These are phyloP conservation scores for Eudasyphora cyanicolor DNA, from an alignment of 2,888 invertebrate genomes.

Conservation along the genomic window DNA sequence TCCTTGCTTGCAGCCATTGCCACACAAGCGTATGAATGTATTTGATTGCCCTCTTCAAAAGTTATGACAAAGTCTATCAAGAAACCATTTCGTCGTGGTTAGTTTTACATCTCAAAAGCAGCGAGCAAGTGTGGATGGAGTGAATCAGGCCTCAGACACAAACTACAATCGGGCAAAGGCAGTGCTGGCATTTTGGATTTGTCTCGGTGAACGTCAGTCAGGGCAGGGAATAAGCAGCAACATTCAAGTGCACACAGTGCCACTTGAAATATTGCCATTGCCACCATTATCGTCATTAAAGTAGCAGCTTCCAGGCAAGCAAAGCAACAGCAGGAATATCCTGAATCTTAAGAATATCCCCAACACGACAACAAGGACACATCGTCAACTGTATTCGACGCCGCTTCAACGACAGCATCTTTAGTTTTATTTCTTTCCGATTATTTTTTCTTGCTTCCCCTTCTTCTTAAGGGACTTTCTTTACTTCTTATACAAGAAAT, in stretches of 20 bases:
- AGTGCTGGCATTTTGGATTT: slow-evolving; percentile 29
- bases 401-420: not conserved
- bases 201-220: slow-evolving; percentile 42
- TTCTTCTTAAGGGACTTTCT: not conserved
- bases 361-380: slow-evolving; percentile 16
- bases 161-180: slow-evolving; percentile 20
- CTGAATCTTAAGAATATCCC: not conserved
- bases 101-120: slow-evolving; percentile 39
- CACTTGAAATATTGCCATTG: slow-evolving; percentile 57
- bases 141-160: not conserved
- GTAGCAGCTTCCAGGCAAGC: not conserved
- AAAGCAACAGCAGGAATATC: not conserved
- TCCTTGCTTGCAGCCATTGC: not conserved
- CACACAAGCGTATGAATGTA: slow-evolving; percentile 28
- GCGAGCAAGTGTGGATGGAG: not conserved
- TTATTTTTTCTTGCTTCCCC: not conserved
- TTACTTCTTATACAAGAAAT: not conserved
- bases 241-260: slow-evolving; percentile 7
- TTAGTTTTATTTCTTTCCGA: slow-evolving; percentile 13
- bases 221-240: not conserved
- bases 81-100: slow-evolving; percentile 51
- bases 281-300: slow-evolving; percentile 31
- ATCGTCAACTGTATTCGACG: slow-evolving; percentile 34
- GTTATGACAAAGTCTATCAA: slow-evolving; percentile 61
- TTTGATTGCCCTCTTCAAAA: slow-evolving; percentile 61